These are phyloP conservation scores for Tangara arthus DNA, from an alignment of 2,797 vertebrate genomes.

Conservation along the genomic window DNA sequence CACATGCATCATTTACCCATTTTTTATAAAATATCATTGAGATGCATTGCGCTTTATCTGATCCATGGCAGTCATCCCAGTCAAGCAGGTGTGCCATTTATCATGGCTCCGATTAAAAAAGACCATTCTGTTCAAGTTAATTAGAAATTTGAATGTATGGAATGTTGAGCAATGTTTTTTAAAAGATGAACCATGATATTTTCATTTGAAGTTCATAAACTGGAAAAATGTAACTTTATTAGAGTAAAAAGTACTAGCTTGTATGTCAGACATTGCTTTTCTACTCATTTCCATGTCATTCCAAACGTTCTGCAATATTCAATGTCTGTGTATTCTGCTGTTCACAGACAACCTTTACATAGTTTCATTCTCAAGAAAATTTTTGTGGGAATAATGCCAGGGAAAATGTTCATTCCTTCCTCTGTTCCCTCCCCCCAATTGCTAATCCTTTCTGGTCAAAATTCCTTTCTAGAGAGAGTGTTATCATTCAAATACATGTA, in stretches of 20 bases:
- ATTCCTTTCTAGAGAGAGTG: not conserved
- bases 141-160: constrained; percentile 17
- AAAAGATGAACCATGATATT: not conserved
- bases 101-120: not conserved
- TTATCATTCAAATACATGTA: not conserved
- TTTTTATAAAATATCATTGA: constrained; percentile 11
- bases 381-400: not conserved
- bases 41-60: constrained; percentile 39
- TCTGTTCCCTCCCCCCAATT: not conserved
- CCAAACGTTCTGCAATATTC: not conserved
- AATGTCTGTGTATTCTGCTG: not conserved
- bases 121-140: constrained; percentile 14
- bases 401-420: not conserved
- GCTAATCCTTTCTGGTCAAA: not conserved
- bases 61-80: constrained; percentile 51
- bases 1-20: constrained; percentile 10
- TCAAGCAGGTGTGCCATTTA: constrained; percentile 58
- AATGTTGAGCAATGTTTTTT: not conserved
- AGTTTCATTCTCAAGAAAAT: not conserved
- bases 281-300: not conserved
- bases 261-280: not conserved
- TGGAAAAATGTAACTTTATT: not conserved
- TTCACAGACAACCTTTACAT: not conserved
- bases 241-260: not conserved
- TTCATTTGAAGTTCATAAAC: constrained; percentile 6